Evolutionary conservation across 2,797 vertebrate species (phyloP).

Genomic region (Propithecus perrieri): DNA sequence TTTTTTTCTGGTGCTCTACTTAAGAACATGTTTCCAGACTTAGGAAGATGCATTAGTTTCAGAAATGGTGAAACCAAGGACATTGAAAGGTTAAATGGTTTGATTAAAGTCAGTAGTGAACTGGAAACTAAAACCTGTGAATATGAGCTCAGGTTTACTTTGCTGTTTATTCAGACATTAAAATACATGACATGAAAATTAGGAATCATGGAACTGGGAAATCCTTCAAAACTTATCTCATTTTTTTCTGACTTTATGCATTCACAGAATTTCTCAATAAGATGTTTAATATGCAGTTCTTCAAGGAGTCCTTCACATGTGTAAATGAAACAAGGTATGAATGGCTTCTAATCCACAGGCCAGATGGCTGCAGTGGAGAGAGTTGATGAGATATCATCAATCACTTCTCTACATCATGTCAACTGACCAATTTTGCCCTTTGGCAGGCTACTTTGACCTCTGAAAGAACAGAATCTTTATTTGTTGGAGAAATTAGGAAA

Average conservation of each 20-base stretch:
- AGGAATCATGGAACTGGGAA: neutral
- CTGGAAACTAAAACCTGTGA: neutral
- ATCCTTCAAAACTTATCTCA: slow-evolving; percentile 50
- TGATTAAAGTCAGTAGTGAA: slow-evolving; percentile 30
- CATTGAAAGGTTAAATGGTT: slow-evolving; percentile 4
- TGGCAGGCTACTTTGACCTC: neutral
- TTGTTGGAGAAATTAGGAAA: slow-evolving; percentile 12
- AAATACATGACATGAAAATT: slow-evolving; percentile 66
- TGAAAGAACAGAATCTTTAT: neutral
- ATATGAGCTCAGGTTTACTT: slow-evolving; percentile 9
- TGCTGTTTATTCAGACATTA: slow-evolving; percentile 65
- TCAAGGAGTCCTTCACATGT: slow-evolving; percentile 53
- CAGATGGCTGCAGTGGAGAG: slow-evolving; percentile 35
- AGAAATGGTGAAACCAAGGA: slow-evolving; percentile 26
- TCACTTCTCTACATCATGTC: slow-evolving; percentile 47
- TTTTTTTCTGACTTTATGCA: neutral
- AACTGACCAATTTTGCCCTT: slow-evolving; percentile 42
- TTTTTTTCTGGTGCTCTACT: neutral
- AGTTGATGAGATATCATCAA: neutral
- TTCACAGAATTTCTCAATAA: slow-evolving; percentile 33
- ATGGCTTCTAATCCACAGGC: slow-evolving; percentile 1
- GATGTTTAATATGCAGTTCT: neutral
- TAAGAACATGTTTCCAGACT: neutral
- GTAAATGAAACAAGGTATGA: slow-evolving; percentile 43
- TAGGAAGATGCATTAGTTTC: neutral